Percentiles rank a stretch among this genome's conserved stretches.
These are phyloP conservation scores for Telmatherina bonti DNA, from an alignment of 2,797 vertebrate species.

Conservation along the genomic window DNA sequence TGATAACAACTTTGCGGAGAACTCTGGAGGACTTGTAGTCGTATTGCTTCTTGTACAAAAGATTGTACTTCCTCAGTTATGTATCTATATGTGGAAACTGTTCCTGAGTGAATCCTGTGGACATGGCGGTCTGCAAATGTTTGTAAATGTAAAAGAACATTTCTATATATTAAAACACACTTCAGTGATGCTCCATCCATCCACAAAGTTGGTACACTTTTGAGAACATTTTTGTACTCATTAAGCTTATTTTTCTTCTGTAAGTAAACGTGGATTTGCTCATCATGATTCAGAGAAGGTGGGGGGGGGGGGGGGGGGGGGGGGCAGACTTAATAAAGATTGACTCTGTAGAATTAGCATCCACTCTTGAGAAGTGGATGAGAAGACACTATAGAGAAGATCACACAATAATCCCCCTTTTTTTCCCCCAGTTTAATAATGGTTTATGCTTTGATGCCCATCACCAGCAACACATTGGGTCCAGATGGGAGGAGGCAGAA, in stretches of 20 bases:
- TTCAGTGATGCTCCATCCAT: background rate
- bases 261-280: background rate
- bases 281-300: background rate
- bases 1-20: too few species aligned
- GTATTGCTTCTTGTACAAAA: too few species aligned
- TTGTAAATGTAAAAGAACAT: background rate
- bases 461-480: slow-evolving; percentile 77
- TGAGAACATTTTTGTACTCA: background rate
- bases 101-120: background rate
- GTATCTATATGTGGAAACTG: background rate
- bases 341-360: background rate
- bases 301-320: background rate
- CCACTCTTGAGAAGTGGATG: slow-evolving; percentile 18
- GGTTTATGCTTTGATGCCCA: slow-evolving; percentile 60
- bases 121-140: background rate
- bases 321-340: slow-evolving; percentile 27
- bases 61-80: too few species aligned
- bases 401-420: slow-evolving; percentile 28
- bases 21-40: too few species aligned
- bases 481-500: slow-evolving; percentile 75
- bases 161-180: background rate
- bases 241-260: background rate
- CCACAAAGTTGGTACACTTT: background rate
- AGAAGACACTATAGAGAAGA: slow-evolving; percentile 22
- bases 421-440: slow-evolving; percentile 29